Percentiles rank a stretch among this genome's conserved stretches.
phyloP scores from a whole-genome alignment of 2,888 invertebrate species.

The Scaptodrosophila latifasciaeformis region DNA sequence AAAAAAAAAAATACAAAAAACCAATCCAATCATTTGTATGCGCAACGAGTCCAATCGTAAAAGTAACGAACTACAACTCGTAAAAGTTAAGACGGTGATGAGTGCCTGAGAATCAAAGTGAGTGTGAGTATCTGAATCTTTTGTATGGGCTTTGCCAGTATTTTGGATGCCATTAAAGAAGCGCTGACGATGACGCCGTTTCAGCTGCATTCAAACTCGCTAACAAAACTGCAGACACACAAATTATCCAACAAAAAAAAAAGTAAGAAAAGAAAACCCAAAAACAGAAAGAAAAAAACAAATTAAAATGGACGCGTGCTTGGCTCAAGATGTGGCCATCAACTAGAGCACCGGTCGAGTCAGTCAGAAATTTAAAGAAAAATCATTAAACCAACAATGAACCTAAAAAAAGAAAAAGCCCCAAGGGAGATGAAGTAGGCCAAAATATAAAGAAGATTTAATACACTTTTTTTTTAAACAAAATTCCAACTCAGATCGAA shows the following conservation, averaged over 20 bases:
- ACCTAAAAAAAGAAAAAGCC: conserved; percentile 2
- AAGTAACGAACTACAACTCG: conserved; percentile 65
- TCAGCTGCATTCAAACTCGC: too few relatives aligned
- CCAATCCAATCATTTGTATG: conserved; percentile 73
- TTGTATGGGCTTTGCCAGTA: conserved; percentile 11
- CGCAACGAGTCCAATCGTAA: conserved; percentile 65
- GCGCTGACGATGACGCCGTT: conserved; percentile 24
- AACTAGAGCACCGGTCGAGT: not conserved
- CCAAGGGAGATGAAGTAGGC: not conserved
- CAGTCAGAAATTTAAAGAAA: not conserved
- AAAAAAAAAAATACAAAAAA: not conserved
- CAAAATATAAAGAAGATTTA: too few relatives aligned
- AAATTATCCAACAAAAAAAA: not conserved
- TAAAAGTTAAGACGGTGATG: conserved; percentile 58
- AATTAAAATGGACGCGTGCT: conserved; percentile 50
- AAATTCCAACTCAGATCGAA: not conserved
- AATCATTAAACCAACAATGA: conserved; percentile 1
- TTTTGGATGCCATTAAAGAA: conserved; percentile 39
- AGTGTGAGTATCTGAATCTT: too few relatives aligned
- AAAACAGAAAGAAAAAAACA: conserved; percentile 9
- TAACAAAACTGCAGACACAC: not conserved
- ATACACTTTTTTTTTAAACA: not conserved
- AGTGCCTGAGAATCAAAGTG: too few relatives aligned
- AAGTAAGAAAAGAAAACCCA: conserved; percentile 4
- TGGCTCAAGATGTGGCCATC: conserved; percentile 8